Conservation (phyloP, 2,888 invertebrate genomes). For the Euplexia lucipara region DNA sequence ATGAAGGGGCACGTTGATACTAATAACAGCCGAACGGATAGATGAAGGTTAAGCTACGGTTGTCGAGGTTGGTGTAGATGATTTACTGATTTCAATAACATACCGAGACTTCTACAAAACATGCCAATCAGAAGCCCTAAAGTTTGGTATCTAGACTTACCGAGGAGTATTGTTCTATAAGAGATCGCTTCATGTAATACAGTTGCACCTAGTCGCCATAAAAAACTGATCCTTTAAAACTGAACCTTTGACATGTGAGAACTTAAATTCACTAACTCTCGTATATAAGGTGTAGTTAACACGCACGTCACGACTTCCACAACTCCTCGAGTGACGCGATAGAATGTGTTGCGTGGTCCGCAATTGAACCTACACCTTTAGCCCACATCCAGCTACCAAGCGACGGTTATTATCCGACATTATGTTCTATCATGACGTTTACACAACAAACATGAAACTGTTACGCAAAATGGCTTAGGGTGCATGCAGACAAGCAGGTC, state of each 20-base stretch:
- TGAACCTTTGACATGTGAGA: background rate
- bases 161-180: no score
- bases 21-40: no score
- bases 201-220: no score
- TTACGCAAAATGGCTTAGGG: constrained; percentile 9
- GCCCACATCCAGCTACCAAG: constrained; percentile 12
- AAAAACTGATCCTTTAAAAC: no score
- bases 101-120: no score
- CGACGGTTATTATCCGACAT: constrained; percentile 33
- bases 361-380: constrained; percentile 32
- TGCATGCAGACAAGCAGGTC: background rate
- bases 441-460: constrained; percentile 27
- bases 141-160: no score
- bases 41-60: no score
- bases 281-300: background rate
- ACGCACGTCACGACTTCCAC: background rate
- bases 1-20: no score
- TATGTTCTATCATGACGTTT: constrained; percentile 23
- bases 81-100: no score
- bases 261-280: background rate
- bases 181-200: no score
- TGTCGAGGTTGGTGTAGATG: no score
- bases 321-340: background rate
- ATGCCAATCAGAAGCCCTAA: no score
- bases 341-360: background rate